Percentiles rank a stretch among this genome's conserved stretches.
These are phyloP conservation scores for Martes martes DNA, from an alignment of 2,113 vertebrate genomes.

Conservation along the genomic window DNA sequence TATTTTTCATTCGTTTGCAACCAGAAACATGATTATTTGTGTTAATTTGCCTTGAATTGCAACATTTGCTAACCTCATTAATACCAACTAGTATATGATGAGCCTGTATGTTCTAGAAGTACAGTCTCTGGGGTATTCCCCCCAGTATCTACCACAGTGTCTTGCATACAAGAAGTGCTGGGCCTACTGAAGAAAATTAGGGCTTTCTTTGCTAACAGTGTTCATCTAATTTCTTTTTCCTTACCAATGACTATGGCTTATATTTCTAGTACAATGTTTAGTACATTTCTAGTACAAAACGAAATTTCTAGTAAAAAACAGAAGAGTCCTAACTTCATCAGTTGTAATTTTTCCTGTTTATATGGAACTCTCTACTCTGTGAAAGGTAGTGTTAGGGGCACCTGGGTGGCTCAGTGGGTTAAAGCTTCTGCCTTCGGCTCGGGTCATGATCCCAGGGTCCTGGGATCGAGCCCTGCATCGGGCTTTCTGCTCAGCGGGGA, in stretches of 20 bases:
- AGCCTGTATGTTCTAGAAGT: background rate
- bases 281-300: no score
- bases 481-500: no score
- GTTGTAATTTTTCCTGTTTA: background rate
- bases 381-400: background rate
- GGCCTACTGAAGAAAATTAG: background rate
- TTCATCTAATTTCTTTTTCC: constrained; percentile 41
- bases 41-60: background rate
- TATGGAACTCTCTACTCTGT: constrained; percentile 17
- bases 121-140: background rate
- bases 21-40: background rate
- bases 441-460: no score
- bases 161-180: background rate
- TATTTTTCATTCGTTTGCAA: constrained; percentile 33
- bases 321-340: background rate
- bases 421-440: no score
- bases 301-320: background rate
- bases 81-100: background rate
- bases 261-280: constrained; percentile 10
- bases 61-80: constrained; percentile 14
- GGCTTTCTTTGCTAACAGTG: background rate
- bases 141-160: background rate
- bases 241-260: constrained; percentile 1
- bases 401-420: no score
- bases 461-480: no score